Conservation (phyloP, 2,113 vertebrate species). For the Laterallus jamaicensis region DNA sequence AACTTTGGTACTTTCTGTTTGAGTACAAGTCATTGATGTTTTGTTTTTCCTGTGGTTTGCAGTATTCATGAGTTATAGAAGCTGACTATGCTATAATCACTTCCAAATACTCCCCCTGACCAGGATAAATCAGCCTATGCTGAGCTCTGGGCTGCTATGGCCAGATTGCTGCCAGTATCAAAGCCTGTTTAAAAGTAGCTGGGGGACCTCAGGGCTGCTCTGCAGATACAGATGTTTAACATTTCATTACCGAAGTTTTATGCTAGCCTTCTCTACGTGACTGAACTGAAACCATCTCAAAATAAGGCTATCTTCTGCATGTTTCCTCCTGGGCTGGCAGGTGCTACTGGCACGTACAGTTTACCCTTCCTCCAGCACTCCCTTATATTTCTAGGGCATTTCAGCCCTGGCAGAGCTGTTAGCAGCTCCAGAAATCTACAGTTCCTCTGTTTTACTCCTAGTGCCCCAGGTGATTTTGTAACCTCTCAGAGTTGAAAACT, state of each 20-base stretch:
- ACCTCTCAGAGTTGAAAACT: not conserved
- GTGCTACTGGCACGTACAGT: not conserved
- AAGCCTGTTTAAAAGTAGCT: conserved; percentile 36
- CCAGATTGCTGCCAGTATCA: conserved; percentile 1
- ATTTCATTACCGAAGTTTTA: not conserved
- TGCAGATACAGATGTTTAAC: conserved; percentile 21
- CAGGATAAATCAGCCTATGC: conserved; percentile 42
- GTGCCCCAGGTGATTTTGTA: not conserved
- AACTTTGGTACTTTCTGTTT: not conserved
- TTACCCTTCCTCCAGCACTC: not conserved
- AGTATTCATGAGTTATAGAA: not conserved
- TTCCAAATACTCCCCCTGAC: conserved; percentile 49
- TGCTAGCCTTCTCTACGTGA: not conserved
- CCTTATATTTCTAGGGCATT: not conserved
- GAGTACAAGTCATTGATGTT: not conserved
- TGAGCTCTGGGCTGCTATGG: not conserved
- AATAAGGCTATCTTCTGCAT: not conserved
- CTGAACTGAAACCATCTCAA: not conserved
- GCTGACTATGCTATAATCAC: conserved; percentile 30
- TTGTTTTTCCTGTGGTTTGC: not conserved
- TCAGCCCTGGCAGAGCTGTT: not conserved
- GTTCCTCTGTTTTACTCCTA: not conserved
- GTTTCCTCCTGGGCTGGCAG: not conserved
- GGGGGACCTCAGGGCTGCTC: not conserved
- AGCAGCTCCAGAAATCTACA: not conserved